Evolutionary conservation across 2,888 invertebrate species (phyloP), one percentile per base, ranked within the genome.

Genomic region (Stictocephala bisonia): DNA sequence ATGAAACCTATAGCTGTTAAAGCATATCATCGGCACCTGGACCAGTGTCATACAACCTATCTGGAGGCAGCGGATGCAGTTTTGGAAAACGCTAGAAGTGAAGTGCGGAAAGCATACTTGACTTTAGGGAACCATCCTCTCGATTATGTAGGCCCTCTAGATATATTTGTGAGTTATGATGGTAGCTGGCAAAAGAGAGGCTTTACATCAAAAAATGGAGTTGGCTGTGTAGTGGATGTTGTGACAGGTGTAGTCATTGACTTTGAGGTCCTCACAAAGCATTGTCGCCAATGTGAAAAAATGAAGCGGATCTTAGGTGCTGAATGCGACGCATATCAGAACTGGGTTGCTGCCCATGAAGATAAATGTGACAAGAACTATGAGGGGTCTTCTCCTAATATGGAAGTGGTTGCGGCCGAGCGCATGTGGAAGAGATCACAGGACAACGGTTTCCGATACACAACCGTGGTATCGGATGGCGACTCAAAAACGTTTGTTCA

Each of bases 141-240:
- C 4, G 66, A 66, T 11, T 44, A 40, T 41, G 41, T 15, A 6
- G 66, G 66, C 18, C 22, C 66, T 27, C 44, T n/a, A 44, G 66
- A 66, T 44, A 66, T 66, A 1, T 15, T 44, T 66, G 66, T 66
- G 4, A 66, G 66, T n/a, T 44, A 66, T 44, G 48, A 66, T 35
- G 66, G 41, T 66, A 66, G 66, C 44, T 66, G 44, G 66, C 66
- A 66, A 26, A 66, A 66, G 26, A 41, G 66, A 41, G 66, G 66
- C 6, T 66, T 66, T 3, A 66, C 44, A n/a, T 66, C 66, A 13
- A 66, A 41, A 66, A 66, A 66, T 66, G 66, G 44, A 3, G 26
- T 66, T n/a, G 66, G 66, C 26, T 66, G 66, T 26, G 11, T 40
- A 2, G 66, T 66, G 18, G 66, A 66, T 15, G 66, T 66, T 9